Evolutionary conservation across 2,888 invertebrate genomes (phyloP), one percentile per base, ranked within the genome.

Genomic region (Brachyopa scutellaris): DNA sequence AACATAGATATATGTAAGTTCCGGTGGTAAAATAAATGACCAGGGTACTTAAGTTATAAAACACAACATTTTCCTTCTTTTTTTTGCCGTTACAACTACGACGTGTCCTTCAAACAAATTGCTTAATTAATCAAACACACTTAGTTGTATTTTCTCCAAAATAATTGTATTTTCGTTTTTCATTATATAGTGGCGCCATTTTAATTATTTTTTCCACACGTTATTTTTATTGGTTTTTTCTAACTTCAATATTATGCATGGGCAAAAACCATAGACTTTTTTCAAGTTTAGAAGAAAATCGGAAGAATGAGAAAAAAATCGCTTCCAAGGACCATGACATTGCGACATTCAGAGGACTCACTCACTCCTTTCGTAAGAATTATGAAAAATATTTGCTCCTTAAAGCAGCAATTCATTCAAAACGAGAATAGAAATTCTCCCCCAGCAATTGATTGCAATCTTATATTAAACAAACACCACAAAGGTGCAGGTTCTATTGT

Each of bases 291-390:
- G 40, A 8, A 21, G 21, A 31, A 29, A 13, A 26, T 26, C 26
- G 3, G 36, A 36, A 36, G n/a, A n/a, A n/a, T n/a, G n/a, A n/a
- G 0, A 26, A 15, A 6, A n/a, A 19, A 29, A 17, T 42, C 11
- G 1, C 2, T 7, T 26, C 19, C 26, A 42, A 33, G 59, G 72
- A 61, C 79, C 79, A 42, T 79, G 79, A 73, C 73, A 79, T 79
- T 79, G 79, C 31, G 53, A 55, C 61, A 47, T 53, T 73, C 23
- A 23, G 19, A 17, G 26, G n/a, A 15, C 38, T 6, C 9, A 31
- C 7, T n/a, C n/a, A n/a, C 13, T 9, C 11, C 7, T 23, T 40
- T 33, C 26, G 29, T 3, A 3, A 7, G 36, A 77, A 70, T 77
- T 49, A 70, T 77, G 61, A 21, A 36, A 76, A 76, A 21, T 42